Evolutionary conservation across 2,888 invertebrate genomes (phyloP).

Genomic region (Teinopalpus imperialis): DNA sequence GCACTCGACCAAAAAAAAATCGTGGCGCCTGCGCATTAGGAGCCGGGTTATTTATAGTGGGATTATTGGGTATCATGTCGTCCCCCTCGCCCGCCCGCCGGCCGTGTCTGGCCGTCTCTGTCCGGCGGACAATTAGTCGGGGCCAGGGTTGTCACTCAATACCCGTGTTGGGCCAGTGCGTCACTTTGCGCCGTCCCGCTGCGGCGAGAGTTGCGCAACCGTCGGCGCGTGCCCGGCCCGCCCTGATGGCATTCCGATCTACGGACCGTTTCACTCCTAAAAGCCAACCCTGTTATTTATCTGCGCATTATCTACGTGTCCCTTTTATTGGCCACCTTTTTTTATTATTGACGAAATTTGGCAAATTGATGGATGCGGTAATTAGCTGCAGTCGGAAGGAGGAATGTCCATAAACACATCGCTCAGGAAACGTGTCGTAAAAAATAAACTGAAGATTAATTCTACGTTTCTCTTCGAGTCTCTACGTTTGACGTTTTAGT

Average conservation of each 20-base stretch:
- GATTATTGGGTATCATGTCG: conserved; percentile 44
- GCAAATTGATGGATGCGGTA: conserved; percentile 21
- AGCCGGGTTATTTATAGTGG: conserved; percentile 68
- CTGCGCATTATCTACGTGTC: conserved; percentile 28
- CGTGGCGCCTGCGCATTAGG: conserved; percentile 72
- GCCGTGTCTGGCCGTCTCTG: conserved; percentile 32
- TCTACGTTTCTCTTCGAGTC: too few relatives aligned
- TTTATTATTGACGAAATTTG: conserved; percentile 21
- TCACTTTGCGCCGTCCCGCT: conserved; percentile 33
- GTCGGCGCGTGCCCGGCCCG: conserved; percentile 40
- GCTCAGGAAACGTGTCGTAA: too few relatives aligned
- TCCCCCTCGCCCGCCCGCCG: conserved; percentile 38
- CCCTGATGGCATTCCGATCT: conserved; percentile 35
- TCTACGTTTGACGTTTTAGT: too few relatives aligned
- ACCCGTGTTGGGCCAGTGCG: conserved; percentile 35
- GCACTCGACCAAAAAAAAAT: conserved; percentile 47
- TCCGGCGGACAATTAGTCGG: conserved; percentile 53
- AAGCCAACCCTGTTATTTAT: conserved; percentile 27
- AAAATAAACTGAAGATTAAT: too few relatives aligned
- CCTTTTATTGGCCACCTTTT: conserved; percentile 22
- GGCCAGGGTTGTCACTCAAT: conserved; percentile 40
- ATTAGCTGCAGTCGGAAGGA: conserved; percentile 12
- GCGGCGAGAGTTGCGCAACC: conserved; percentile 35
- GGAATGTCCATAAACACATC: not conserved
- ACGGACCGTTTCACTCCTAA: conserved; percentile 11